Evolutionary conservation across 2,888 invertebrate genomes (phyloP).

Genomic region (Platycnemis pennipes): DNA sequence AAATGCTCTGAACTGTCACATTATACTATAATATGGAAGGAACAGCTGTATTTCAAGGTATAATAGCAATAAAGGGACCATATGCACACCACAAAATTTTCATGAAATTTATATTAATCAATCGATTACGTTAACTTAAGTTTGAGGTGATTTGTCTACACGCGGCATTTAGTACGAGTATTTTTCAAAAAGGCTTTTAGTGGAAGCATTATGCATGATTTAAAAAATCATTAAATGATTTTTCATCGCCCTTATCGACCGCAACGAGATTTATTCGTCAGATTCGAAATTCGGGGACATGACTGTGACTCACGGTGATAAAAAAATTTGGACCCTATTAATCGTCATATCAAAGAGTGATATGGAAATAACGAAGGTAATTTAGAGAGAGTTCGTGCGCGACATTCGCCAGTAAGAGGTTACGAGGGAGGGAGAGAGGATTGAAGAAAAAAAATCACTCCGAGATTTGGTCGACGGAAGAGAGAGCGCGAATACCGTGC

Average conservation of each 20-base stretch:
- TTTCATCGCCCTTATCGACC: background rate
- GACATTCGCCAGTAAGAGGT: background rate
- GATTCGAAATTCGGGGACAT: background rate
- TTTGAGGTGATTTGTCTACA: too few relatives aligned
- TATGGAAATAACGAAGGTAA: constrained; percentile 22
- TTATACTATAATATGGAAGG: too few relatives aligned
- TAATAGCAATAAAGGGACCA: too few relatives aligned
- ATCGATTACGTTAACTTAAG: too few relatives aligned
- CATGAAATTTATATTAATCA: too few relatives aligned
- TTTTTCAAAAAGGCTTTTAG: too few relatives aligned
- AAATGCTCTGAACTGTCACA: too few relatives aligned
- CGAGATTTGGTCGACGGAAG: background rate
- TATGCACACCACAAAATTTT: too few relatives aligned
- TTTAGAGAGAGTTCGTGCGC: background rate
- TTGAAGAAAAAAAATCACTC: background rate
- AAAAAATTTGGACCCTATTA: background rate
- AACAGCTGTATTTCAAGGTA: too few relatives aligned
- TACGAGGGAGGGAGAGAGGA: background rate
- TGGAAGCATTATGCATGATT: too few relatives aligned
- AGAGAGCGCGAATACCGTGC: background rate
- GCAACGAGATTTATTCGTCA: background rate
- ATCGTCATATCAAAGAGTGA: background rate
- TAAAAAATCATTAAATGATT: too few relatives aligned
- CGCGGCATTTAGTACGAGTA: too few relatives aligned
- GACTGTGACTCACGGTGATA: background rate